Base-by-base conservation (phyloP, 2,113 vertebrate species). In the Zapornia atra region DNA sequence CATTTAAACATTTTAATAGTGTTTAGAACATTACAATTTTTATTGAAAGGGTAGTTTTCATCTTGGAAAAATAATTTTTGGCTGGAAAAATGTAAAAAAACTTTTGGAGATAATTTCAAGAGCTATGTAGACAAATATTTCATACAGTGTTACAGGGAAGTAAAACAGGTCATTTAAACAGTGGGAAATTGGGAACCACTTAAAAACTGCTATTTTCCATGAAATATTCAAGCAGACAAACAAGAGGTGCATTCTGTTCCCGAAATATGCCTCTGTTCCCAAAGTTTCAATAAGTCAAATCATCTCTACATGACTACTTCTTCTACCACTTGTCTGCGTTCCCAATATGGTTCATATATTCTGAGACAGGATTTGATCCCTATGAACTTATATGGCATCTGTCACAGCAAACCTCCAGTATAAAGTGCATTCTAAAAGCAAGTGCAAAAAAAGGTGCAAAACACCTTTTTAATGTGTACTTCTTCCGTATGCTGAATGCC, bases 101-200 rank as follows among this genome's bases (percentile, higher is more conserved):
- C 17, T 65, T 82, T 87, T 83, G 24, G 16, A 82, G 31, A 34
- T 65, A 28, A 72, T 88, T 85, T 87, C 42, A 36, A 44, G 68
- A 92, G 18, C 40, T 77, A 10, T 28, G 26, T 65, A 54, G 28
- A 36, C 24, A 86, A 94, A 61, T 72, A 73, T n/a, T 88, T 92
- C 20, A 29, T 57, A 31, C 8, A 57, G n/a, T 12, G 1, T 66
- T 83, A 70, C 16, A 76, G 25, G 46, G 54, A 90, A 77, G 29
- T 57, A 88, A 95, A 96, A 88, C 53, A 59, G n/a, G 25, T 77
- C 50, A 70, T 77, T 92, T 76, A 85, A 88, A 50, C 15, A 50
- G 42, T 20, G 56, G 15, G 33, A 91, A 84, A 85, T 33, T 90
- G 28, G 21, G 78, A 73, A 88, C n/a, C 57, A 90, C 7, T 50